These are phyloP conservation scores for Parnassius mnemosyne DNA, from an alignment of 2,888 invertebrate species.

Conservation along the genomic window DNA sequence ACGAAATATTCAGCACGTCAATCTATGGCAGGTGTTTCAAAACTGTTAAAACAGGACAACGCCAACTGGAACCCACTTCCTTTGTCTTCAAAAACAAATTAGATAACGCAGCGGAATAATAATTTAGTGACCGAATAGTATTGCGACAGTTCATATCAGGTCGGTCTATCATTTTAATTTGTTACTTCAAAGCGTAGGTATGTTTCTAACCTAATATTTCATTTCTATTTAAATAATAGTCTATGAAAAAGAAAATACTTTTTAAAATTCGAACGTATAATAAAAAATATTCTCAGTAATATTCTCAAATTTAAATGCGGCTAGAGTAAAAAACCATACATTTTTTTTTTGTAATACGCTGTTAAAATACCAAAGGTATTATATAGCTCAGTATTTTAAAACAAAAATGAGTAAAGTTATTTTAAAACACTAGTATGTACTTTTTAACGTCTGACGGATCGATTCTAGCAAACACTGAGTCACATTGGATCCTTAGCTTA, in stretches of 20 bases:
- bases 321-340: too few species aligned
- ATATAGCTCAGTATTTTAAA: too few species aligned
- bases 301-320: not conserved
- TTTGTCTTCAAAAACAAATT: constrained; percentile 67
- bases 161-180: constrained; percentile 3
- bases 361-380: too few species aligned
- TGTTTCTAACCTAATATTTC: too few species aligned
- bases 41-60: constrained; percentile 54
- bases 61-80: constrained; percentile 62
- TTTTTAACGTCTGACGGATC: constrained; percentile 27
- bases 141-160: constrained; percentile 32
- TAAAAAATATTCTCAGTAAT: not conserved
- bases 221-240: too few species aligned
- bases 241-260: not conserved
- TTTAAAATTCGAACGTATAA: not conserved
- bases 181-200: constrained; percentile 7
- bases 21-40: constrained; percentile 39
- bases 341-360: too few species aligned
- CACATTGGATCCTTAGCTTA: constrained; percentile 60
- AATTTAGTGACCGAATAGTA: constrained; percentile 49
- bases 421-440: not conserved
- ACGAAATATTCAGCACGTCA: constrained; percentile 3
- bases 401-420: too few species aligned
- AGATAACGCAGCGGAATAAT: constrained; percentile 62
- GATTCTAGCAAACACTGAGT: constrained; percentile 48